Evolutionary conservation across 2,888 invertebrate species (phyloP), one percentile per base, ranked within the genome.

Genomic region (Pantelozetes paolii): DNA sequence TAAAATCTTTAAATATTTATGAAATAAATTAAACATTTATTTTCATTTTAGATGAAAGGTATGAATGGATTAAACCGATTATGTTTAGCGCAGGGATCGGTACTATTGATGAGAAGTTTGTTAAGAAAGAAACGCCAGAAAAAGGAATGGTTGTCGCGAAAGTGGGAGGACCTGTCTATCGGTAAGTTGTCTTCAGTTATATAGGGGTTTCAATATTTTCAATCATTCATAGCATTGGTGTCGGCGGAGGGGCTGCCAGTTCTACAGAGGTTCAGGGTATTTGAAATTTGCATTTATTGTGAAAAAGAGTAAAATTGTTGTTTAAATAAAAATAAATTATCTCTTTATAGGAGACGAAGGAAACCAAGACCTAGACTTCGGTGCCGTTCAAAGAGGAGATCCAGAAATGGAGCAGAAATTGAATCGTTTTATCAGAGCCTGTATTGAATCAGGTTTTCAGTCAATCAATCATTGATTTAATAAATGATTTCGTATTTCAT

Each of bases 351-450:
- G 74, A n/a, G 71, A 64, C 36, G 90, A 90, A 77, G 90, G 93
- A 79, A 89, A 87, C 78, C 88, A 88, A 0, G 90, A 92, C 72
- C 83, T 97, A 40, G 98, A 99, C 83, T 97, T 95, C 80, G 93
- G 93, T 77, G 98, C 98, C 0, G 98, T 99, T 0, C 98, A 99
- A 83, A 87, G 95, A 84, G 93, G 86, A 13, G 98, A 99, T 83
- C 91, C 98, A 1, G 97, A 99, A 86, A 98, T 99, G 98, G 97
- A 96, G 78, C 95, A 98, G 81, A 96, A 98, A 82, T 83, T 98
- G 45, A 96, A 98, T 82, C 86, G 98, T 75, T 89, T 96, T 2
- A 92, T 99, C 0, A 86, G 97, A 77, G 91, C 92, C 0, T 98
- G 98, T 80, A 85, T 93, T 42, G 98, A 99, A 84, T 88, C 87